These are phyloP conservation scores for Passerina amoena DNA, from an alignment of 2,113 vertebrate species.

Conservation along the genomic window DNA sequence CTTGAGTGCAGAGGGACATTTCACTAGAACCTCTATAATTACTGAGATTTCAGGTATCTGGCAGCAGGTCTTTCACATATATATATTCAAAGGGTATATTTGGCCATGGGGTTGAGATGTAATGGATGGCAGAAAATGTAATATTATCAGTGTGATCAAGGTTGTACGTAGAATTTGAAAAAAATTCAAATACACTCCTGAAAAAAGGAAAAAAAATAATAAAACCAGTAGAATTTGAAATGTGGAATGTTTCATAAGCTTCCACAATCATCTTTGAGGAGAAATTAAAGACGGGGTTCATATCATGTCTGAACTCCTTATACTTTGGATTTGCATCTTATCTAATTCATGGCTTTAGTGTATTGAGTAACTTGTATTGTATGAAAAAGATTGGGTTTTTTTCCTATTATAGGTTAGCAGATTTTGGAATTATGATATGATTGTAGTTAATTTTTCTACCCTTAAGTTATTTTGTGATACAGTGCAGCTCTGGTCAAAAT, in stretches of 20 bases:
- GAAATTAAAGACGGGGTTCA: background rate
- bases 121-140: background rate
- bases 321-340: background rate
- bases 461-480: background rate
- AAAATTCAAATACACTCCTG: background rate
- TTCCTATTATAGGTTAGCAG: background rate
- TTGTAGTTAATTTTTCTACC: background rate
- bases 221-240: background rate
- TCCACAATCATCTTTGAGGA: slow-evolving; percentile 17
- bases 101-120: background rate
- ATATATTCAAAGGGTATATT: background rate
- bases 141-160: background rate
- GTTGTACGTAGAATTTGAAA: background rate
- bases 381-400: background rate
- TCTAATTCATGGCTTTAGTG: background rate
- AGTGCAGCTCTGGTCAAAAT: background rate
- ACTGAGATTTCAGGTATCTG: background rate
- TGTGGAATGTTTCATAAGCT: background rate
- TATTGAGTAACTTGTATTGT: background rate
- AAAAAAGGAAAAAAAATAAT: background rate
- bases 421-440: background rate
- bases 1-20: background rate
- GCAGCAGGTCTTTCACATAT: background rate
- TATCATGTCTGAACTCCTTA: background rate
- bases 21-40: background rate